Percentiles rank a stretch among this genome's conserved stretches.
phyloP scores from a whole-genome alignment of 1,140 invertebrate genomes.

The Pachyrhynchus sulphureomaculatus region DNA sequence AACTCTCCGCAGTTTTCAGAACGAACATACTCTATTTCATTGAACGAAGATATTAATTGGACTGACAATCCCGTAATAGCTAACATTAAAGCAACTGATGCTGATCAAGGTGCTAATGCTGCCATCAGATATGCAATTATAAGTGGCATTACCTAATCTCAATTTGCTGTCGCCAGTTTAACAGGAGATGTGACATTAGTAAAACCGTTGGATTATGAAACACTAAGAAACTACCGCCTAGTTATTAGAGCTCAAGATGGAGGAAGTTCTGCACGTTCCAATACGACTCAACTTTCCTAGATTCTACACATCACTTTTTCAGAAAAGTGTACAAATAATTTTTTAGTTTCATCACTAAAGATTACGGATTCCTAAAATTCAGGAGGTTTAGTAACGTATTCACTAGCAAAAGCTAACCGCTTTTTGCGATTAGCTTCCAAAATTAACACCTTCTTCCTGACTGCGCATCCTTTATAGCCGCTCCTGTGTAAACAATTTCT shows the following conservation, averaged over 20 bases:
- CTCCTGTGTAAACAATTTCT: no score
- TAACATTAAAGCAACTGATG: constrained; percentile 83
- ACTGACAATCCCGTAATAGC: constrained; percentile 81
- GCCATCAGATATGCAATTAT: constrained; percentile 91
- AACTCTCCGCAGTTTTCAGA: constrained; percentile 95
- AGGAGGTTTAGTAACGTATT: no score
- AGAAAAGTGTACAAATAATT: constrained; percentile 90
- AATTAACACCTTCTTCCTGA: no score
- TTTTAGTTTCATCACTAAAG: no score
- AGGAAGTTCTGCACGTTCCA: constrained; percentile 85
- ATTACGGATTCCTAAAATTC: no score
- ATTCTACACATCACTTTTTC: constrained; percentile 90
- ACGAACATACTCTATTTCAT: constrained; percentile 80
- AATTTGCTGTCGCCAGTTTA: constrained; percentile 91
- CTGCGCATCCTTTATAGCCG: no score
- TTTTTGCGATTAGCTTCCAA: no score
- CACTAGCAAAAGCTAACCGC: no score
- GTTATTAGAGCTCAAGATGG: constrained; percentile 91
- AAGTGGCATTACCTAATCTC: constrained; percentile 89
- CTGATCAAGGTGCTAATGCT: constrained; percentile 86
- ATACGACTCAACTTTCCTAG: constrained; percentile 89
- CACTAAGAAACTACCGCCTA: constrained; percentile 77
- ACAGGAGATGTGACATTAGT: constrained; percentile 87
- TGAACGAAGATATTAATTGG: constrained; percentile 86
- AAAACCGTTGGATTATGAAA: constrained; percentile 89